Conservation (phyloP, 2,113 vertebrate species). For the Tamias sibiricus region DNA sequence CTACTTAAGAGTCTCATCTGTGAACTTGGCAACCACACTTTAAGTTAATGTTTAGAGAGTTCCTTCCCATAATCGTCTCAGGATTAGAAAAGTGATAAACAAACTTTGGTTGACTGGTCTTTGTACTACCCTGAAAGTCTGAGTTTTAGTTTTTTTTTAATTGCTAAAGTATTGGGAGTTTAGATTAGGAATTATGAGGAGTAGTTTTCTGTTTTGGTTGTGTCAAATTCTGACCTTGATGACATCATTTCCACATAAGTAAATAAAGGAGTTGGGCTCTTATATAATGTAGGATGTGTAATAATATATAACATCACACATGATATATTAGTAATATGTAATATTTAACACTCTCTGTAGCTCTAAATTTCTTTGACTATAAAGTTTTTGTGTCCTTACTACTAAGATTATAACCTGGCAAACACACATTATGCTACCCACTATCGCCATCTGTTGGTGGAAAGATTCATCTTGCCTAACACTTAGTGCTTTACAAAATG, state of each 20-base stretch:
- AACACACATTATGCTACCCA: neutral
- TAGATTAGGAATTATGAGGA: neutral
- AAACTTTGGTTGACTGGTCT: neutral
- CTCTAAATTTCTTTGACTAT: neutral
- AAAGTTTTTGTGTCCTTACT: neutral
- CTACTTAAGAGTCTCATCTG: neutral
- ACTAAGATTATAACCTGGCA: neutral
- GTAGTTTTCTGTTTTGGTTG: neutral
- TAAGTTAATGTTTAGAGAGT: neutral
- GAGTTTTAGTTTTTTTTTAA: slow-evolving; percentile 7
- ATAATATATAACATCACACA: neutral
- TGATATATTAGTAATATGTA: neutral
- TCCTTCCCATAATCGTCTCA: neutral
- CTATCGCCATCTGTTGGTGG: slow-evolving; percentile 40
- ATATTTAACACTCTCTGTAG: neutral
- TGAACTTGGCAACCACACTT: neutral
- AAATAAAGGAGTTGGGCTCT: neutral
- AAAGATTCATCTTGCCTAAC: neutral
- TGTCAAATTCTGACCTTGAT: neutral
- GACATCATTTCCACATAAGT: neutral
- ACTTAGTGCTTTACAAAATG: fast-evolving
- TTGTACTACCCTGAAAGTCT: neutral
- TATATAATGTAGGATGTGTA: neutral
- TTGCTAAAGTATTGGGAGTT: neutral
- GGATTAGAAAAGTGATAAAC: neutral